Base-by-base conservation (phyloP, 2,113 vertebrate species). In the Hemiprocne comata region DNA sequence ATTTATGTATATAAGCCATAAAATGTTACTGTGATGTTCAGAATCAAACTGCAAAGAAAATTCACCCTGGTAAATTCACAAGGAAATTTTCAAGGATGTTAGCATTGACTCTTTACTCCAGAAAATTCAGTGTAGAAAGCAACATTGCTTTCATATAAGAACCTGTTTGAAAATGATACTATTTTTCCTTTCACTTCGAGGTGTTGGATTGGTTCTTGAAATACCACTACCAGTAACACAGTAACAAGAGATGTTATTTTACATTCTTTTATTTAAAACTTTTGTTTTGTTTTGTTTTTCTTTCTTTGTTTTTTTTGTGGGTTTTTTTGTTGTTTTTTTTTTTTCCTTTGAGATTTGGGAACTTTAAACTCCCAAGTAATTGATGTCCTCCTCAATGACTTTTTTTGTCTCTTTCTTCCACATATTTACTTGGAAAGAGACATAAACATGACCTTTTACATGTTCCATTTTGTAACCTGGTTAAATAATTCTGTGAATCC, bases 241-340 rank as follows among this genome's bases (percentile, higher is more conserved):
- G 11, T 44, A 54, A 28, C 4, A 75, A 64, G 15, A 51, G 1
- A 51, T 40, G 6, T 18, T 70, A 38, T 29, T 81, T 73, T 25
- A 82, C 66, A 54, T 25, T 25, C 1, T 51, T 74, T 71, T 40
- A 10, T 48, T 40, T 67, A 53, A 82, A 72, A 3, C 4, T 2
- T 13, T 33, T 50, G 12, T 40, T 4, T 62, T 17, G 7, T 7
- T 7, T 19, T 3, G 6, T 2, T 34, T 19, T 6, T 3, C 1
- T 34, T 65, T 69, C 9, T 7, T 7, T 19, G 2, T 6, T 2
- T 34, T 19, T 6, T 3, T n/a, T n/a, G n/a, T n/a, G n/a, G n/a
- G n/a, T n/a, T n/a, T n/a, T 2, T 13, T 33, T 50, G 12, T 40
- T 4, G 57, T 17, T 8, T 7, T 7, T 19, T 3, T 6, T 2